A percentile compares a stretch with the other conserved stretches of the same genome.
Evolutionary conservation across 2,888 invertebrate genomes (phyloP).

Genomic region (Phoronis australis): DNA sequence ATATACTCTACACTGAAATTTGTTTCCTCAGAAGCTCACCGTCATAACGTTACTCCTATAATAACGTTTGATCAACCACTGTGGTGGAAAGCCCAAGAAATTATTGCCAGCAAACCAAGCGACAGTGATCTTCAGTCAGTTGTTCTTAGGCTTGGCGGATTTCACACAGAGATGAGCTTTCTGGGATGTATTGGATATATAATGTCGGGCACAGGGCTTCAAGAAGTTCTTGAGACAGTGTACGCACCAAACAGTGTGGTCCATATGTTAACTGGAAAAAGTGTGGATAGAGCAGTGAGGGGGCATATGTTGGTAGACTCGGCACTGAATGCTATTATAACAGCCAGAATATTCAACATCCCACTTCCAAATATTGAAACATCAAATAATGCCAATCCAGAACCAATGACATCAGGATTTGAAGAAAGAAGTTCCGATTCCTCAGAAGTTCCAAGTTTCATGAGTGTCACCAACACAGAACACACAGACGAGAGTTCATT

Average conservation of each 20-base stretch:
- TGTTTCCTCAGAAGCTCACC: constrained; percentile 8
- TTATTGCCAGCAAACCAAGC: constrained; percentile 2
- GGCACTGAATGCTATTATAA: constrained; percentile 6
- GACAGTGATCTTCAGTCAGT: background rate
- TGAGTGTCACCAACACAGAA: too few species aligned
- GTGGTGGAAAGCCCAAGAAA: constrained; percentile 16
- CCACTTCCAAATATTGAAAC: background rate
- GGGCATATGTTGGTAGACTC: constrained; percentile 18
- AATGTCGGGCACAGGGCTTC: constrained; percentile 10
- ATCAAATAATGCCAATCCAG: background rate
- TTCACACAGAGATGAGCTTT: constrained; percentile 18
- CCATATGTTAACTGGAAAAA: constrained; percentile 25
- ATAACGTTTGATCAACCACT: constrained; percentile 22
- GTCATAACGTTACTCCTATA: constrained; percentile 12
- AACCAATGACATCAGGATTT: too few species aligned
- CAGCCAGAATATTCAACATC: background rate
- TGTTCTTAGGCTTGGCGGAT: constrained; percentile 10
- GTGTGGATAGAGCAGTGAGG: constrained; percentile 16
- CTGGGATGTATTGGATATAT: constrained; percentile 18
- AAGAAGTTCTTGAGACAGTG: constrained; percentile 9
- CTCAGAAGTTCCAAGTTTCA: too few species aligned
- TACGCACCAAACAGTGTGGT: constrained; percentile 15
- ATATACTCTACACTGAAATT: constrained; percentile 16
- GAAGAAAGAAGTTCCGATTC: background rate
- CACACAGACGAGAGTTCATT: too few species aligned